Evolutionary conservation across 2,797 vertebrate genomes (phyloP), one percentile per base, ranked within the genome.

Genomic region (Carduelis carduelis): DNA sequence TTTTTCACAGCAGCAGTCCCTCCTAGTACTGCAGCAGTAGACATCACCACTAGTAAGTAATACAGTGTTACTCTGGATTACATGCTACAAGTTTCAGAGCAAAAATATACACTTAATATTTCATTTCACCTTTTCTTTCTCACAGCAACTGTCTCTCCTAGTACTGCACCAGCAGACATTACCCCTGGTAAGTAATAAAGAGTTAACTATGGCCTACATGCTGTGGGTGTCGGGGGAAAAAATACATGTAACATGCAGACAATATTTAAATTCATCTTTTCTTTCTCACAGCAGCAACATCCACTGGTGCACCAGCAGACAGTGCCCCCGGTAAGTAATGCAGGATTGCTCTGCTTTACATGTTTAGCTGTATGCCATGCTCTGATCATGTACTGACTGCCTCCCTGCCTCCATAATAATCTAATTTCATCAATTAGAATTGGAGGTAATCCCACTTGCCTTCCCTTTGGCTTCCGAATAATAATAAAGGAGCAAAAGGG

Each of bases 321-420:
- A 32, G 5, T 1, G 2, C 43, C 43, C 19, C 30, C 5, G 1
- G 34, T 41, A 22, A 86, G 14, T 30, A 41, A 30, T 1, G 9
- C 3, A 39, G 10, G 13, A 19, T 1, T 34, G 9, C 34, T 61
- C 64, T 63, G 65, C 4, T 5, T 70, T 22, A 4, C 2, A 2
- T 17, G 8, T 26, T 46, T 3, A 12, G 18, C 2, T 68, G 21
- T 24, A 7, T 56, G 3, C 34, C 64, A 57, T 32, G 14, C 30
- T 47, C 41, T 85, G 41, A 19, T 3, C 41, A 1, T 0, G 6
- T 2, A 34, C 0, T 41, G 30, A 12, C 18, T n/a, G 39, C 8
- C 39, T 89, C 50, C 35, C 34, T 56, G 20, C 32, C 35, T n/a
- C 56, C 41, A 14, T 11, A 15, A 63, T 4, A n/a, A 39, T 12